Conservation (phyloP, 2,797 vertebrate genomes). For the Crocodylus rhombifer region DNA sequence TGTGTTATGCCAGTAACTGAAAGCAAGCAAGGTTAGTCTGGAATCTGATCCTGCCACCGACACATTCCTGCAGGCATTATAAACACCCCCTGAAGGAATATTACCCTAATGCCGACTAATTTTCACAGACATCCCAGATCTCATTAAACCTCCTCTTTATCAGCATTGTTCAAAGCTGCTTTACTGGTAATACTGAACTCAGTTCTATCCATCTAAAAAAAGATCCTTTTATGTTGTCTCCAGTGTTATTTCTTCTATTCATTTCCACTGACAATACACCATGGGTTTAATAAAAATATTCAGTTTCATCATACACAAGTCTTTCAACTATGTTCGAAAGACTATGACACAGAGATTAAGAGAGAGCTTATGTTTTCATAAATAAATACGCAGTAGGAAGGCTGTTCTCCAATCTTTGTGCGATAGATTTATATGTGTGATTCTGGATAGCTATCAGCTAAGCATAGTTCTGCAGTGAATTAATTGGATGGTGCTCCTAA, state of each 20-base stretch:
- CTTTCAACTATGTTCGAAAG: constrained; percentile 21
- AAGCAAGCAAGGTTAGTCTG: constrained; percentile 82
- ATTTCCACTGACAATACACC: constrained; percentile 38
- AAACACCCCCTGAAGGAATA: constrained; percentile 77
- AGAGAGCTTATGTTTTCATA: neutral
- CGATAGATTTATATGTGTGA: neutral
- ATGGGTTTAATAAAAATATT: constrained; percentile 61
- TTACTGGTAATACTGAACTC: constrained; percentile 58
- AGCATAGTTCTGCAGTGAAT: neutral
- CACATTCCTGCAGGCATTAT: constrained; percentile 87
- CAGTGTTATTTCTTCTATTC: constrained; percentile 44
- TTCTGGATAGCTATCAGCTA: neutral
- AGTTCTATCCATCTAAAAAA: neutral
- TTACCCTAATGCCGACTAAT: constrained; percentile 75
- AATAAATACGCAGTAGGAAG: neutral
- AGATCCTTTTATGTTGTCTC: constrained; percentile 63
- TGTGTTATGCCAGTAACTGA: constrained; percentile 77
- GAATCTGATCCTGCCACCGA: constrained; percentile 85
- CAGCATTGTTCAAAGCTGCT: constrained; percentile 68
- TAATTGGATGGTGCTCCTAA: neutral
- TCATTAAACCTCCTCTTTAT: constrained; percentile 69
- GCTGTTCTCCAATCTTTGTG: neutral
- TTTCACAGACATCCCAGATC: constrained; percentile 72
- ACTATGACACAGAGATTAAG: constrained; percentile 6
- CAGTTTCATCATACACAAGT: constrained; percentile 20